These are phyloP conservation scores for Agonopterix arenella DNA, from an alignment of 2,888 invertebrate genomes.

Conservation along the genomic window DNA sequence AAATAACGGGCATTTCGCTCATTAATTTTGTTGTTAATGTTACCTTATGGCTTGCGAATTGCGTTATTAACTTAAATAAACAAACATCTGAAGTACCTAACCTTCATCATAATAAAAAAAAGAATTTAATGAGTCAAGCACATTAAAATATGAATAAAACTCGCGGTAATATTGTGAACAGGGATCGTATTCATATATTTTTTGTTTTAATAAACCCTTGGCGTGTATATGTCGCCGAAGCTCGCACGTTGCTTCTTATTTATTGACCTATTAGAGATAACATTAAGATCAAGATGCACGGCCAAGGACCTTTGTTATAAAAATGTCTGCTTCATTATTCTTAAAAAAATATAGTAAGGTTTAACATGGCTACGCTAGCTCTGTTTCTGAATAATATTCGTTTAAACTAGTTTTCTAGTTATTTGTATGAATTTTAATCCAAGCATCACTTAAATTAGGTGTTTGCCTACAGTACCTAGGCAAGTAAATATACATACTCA, in stretches of 20 bases:
- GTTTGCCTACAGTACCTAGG: too few species aligned
- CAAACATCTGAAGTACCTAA: background rate
- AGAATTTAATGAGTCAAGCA: constrained; percentile 34
- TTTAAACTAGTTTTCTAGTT: too few species aligned
- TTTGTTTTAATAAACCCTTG: constrained; percentile 68
- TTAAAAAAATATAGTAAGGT: constrained; percentile 58
- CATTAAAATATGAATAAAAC: constrained; percentile 60
- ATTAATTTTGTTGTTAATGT: too few species aligned
- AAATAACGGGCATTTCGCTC: too few species aligned
- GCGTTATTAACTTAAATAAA: background rate
- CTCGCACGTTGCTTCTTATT: constrained; percentile 74
- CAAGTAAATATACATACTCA: too few species aligned
- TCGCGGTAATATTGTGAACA: constrained; percentile 52
- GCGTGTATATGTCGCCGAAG: constrained; percentile 69
- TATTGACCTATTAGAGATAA: constrained; percentile 78
- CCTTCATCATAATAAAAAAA: constrained; percentile 7
- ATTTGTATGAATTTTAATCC: too few species aligned
- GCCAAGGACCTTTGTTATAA: constrained; percentile 77
- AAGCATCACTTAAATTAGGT: too few species aligned
- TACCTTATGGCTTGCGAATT: too few species aligned
- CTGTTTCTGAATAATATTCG: too few species aligned
- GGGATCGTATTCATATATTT: constrained; percentile 51
- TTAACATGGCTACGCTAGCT: constrained; percentile 40
- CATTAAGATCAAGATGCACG: constrained; percentile 76
- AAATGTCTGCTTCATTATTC: constrained; percentile 76